Evolutionary conservation across 2,888 invertebrate genomes (phyloP).

Genomic region (Brachycybe producta): DNA sequence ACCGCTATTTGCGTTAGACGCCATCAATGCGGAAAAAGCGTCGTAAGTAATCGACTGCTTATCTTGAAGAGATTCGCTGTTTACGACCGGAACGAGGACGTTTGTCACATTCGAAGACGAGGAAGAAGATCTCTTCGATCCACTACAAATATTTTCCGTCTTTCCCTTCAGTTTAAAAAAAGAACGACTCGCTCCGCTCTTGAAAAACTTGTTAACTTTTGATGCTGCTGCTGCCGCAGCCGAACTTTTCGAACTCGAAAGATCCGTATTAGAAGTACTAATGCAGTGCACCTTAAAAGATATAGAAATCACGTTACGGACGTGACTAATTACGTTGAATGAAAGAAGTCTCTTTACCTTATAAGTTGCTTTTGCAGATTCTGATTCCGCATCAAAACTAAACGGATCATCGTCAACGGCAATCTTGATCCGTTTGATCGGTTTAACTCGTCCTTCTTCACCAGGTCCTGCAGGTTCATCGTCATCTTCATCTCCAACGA

Average conservation of each 20-base stretch:
- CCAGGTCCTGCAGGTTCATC: not conserved
- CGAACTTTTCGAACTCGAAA: not conserved
- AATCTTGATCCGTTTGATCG: conserved; percentile 17
- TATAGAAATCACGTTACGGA: too few species aligned
- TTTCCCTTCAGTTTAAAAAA: too few species aligned
- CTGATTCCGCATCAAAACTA: conserved; percentile 21
- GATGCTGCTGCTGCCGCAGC: conserved; percentile 10
- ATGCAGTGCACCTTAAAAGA: too few species aligned
- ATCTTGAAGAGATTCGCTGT: not conserved
- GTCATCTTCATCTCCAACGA: not conserved
- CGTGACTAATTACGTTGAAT: too few species aligned
- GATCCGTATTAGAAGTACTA: not conserved
- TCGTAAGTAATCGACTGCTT: conserved; percentile 12
- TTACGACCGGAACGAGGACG: not conserved
- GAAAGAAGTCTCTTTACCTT: not conserved
- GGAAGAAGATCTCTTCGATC: not conserved
- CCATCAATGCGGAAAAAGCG: not conserved
- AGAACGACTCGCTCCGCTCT: conserved; percentile 20
- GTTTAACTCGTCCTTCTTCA: conserved; percentile 2
- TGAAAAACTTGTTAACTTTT: conserved; percentile 24
- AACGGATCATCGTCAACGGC: conserved; percentile 22
- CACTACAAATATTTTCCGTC: too few species aligned
- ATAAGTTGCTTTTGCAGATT: not conserved
- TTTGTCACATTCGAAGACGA: not conserved
- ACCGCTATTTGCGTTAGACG: too few species aligned